Evolutionary conservation across 1,140 invertebrate genomes (phyloP).

Genomic region (Aphaenogaster rudis): DNA sequence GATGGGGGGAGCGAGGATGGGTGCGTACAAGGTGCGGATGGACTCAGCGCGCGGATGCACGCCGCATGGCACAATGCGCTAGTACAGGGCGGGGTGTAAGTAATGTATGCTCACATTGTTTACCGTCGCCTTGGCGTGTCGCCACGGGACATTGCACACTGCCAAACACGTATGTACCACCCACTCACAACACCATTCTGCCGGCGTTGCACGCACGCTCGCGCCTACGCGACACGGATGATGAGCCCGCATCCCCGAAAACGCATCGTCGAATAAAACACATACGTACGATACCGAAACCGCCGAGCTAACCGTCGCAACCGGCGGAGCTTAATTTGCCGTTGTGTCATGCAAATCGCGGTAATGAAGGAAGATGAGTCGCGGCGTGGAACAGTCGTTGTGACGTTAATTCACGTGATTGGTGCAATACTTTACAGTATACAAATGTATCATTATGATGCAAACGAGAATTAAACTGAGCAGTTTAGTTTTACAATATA

Average conservation of each 20-base stretch:
- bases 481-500: neutral
- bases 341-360: conserved; percentile 67
- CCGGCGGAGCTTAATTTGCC: conserved; percentile 37
- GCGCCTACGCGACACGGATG: conserved; percentile 36
- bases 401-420: conserved; percentile 23
- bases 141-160: conserved; percentile 70
- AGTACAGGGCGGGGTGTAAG: conserved; percentile 68
- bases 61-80: conserved; percentile 71
- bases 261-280: conserved; percentile 33
- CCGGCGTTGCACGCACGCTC: conserved; percentile 26
- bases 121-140: conserved; percentile 78
- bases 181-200: conserved; percentile 16
- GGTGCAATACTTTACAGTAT: neutral
- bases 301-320: conserved; percentile 23
- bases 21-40: conserved; percentile 14
- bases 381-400: neutral
- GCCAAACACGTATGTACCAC: conserved; percentile 68
- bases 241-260: conserved; percentile 26
- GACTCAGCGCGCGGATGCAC: conserved; percentile 36
- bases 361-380: conserved; percentile 52
- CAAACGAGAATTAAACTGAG: neutral
- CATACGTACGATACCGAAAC: conserved; percentile 17
- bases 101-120: conserved; percentile 81
- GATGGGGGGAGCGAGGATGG: neutral
- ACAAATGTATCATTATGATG: neutral